Conservation (phyloP, 2,113 vertebrate genomes). For the Coturnix japonica region DNA sequence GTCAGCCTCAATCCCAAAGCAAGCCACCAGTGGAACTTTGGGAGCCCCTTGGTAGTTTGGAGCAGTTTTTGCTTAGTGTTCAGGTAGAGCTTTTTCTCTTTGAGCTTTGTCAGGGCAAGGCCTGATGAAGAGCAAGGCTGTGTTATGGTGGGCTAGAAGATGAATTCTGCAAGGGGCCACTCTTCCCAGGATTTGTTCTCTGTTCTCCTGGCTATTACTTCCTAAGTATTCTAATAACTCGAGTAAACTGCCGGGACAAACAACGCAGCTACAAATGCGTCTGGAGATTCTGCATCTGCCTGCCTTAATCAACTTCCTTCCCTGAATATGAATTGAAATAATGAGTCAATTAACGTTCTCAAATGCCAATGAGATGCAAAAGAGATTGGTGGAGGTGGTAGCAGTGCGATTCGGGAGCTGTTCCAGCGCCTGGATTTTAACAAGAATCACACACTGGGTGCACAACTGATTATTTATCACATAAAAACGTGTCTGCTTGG, state of each 20-base stretch:
- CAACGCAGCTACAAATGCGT: constrained; percentile 74
- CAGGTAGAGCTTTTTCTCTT: not conserved
- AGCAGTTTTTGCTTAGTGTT: not conserved
- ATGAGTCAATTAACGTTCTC: constrained; percentile 95
- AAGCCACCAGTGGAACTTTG: accelerated
- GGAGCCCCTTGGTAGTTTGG: not conserved
- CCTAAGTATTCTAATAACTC: constrained; percentile 85
- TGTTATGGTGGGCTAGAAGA: not conserved
- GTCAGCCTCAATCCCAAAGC: too few species aligned
- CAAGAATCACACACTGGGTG: constrained; percentile 73
- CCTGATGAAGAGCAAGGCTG: not conserved
- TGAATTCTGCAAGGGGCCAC: not conserved
- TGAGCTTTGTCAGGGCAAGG: not conserved
- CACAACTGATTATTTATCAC: constrained; percentile 76
- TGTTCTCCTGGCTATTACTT: constrained; percentile 69
- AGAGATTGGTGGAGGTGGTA: constrained; percentile 72
- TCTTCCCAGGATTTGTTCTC: not conserved
- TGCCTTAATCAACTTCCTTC: constrained; percentile 86
- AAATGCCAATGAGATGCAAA: constrained; percentile 90
- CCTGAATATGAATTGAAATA: constrained; percentile 88
- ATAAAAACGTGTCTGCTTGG: constrained; percentile 52
- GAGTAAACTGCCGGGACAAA: constrained; percentile 83
- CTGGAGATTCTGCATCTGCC: constrained; percentile 90
- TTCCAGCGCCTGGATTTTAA: constrained; percentile 80
- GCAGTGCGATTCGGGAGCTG: constrained; percentile 68